Evolutionary conservation across 2,888 invertebrate genomes (phyloP).

Genomic region (Nematopogon swammerdamellus): DNA sequence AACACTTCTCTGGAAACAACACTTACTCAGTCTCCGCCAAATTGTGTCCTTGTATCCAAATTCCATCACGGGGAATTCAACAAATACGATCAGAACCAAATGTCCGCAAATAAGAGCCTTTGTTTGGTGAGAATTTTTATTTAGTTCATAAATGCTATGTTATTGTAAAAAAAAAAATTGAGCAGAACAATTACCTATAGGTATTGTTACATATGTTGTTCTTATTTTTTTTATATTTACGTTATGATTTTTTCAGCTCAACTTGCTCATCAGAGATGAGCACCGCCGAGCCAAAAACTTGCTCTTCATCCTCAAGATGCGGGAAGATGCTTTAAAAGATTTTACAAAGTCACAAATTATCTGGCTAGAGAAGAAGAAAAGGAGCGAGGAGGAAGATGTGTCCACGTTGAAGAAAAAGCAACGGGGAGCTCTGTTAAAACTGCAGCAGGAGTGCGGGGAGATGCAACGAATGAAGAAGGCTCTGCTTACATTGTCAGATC

Average conservation of each 20-base stretch:
- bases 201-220: too few relatives aligned
- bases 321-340: constrained; percentile 47
- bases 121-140: constrained; percentile 47
- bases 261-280: constrained; percentile 51
- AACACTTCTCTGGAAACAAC: too few relatives aligned
- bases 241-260: constrained; percentile 27
- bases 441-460: constrained; percentile 67
- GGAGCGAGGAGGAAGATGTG: constrained; percentile 41
- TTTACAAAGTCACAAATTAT: constrained; percentile 49
- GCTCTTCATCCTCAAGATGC: constrained; percentile 42
- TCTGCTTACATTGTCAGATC: constrained; percentile 37
- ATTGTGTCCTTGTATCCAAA: not conserved
- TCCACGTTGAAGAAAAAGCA: constrained; percentile 63
- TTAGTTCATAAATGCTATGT: constrained; percentile 15
- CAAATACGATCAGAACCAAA: constrained; percentile 23
- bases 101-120: constrained; percentile 51
- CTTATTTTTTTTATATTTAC: too few relatives aligned
- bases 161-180: too few relatives aligned
- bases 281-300: constrained; percentile 47
- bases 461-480: constrained; percentile 58
- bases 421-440: constrained; percentile 59
- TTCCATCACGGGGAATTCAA: not conserved
- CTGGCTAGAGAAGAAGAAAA: constrained; percentile 47
- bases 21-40: too few relatives aligned
- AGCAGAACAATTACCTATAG: too few relatives aligned